Percentiles rank a stretch among this genome's conserved stretches.
Evolutionary conservation across 2,797 vertebrate genomes (phyloP).

Genomic region (Notoglanidium macrostoma): DNA sequence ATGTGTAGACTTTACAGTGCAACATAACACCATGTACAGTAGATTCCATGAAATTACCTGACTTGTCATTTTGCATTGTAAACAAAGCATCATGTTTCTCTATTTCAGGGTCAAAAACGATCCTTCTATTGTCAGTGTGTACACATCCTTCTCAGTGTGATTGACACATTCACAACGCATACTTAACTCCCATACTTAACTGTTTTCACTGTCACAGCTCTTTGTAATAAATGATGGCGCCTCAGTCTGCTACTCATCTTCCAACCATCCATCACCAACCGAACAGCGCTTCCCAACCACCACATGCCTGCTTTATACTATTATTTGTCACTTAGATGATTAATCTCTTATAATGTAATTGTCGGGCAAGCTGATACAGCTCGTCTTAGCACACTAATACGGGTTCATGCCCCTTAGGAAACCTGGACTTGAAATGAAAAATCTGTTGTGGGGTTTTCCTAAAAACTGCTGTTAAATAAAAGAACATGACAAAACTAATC

Average conservation of each 20-base stretch:
- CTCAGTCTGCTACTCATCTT: slow-evolving; percentile 36
- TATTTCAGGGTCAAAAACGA: not conserved
- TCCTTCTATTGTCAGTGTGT: not conserved
- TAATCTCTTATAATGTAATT: slow-evolving; percentile 75
- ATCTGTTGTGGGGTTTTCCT: slow-evolving; percentile 32
- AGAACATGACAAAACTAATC: not conserved
- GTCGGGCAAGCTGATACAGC: slow-evolving; percentile 65
- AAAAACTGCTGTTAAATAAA: not conserved
- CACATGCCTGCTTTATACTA: slow-evolving; percentile 67
- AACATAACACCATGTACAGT: not conserved
- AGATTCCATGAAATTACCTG: not conserved
- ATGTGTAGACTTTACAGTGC: not conserved
- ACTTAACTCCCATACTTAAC: slow-evolving; percentile 25
- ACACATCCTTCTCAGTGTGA: slow-evolving; percentile 9
- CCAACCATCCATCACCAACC: slow-evolving; percentile 35
- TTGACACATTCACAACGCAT: slow-evolving; percentile 37
- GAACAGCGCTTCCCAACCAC: slow-evolving; percentile 40
- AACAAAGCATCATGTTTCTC: slow-evolving; percentile 16
- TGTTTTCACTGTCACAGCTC: slow-evolving; percentile 44
- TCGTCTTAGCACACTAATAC: slow-evolving; percentile 54
- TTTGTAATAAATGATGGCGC: slow-evolving; percentile 44
- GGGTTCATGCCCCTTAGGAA: slow-evolving; percentile 46
- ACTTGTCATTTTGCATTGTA: not conserved
- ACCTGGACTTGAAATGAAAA: slow-evolving; percentile 42
- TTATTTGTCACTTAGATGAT: slow-evolving; percentile 75